Percentiles rank a stretch among this genome's conserved stretches.
Evolutionary conservation across 2,888 invertebrate species (phyloP).

Genomic region (Netelia melanura): DNA sequence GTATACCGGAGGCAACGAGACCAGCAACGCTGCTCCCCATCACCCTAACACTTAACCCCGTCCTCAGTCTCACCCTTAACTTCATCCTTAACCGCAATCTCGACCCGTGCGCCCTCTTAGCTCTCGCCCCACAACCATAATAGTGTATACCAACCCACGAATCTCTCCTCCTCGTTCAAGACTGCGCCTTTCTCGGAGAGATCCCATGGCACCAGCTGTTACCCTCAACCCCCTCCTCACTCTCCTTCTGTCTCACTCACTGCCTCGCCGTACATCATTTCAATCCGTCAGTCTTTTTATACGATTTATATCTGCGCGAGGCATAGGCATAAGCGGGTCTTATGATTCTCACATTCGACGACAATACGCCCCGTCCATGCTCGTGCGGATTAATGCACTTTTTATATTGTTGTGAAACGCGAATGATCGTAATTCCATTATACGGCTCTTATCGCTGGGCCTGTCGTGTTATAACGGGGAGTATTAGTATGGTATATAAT

Average conservation of each 20-base stretch:
- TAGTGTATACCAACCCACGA: conserved; percentile 26
- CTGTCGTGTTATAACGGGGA: conserved; percentile 5
- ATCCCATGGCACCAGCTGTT: conserved; percentile 48
- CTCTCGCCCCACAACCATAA: conserved; percentile 41
- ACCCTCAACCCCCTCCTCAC: not conserved
- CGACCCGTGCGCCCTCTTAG: conserved; percentile 50
- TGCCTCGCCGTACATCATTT: conserved; percentile 38
- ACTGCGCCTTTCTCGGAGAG: conserved; percentile 50
- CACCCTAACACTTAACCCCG: conserved; percentile 65
- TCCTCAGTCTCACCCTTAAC: conserved; percentile 65
- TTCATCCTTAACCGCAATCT: conserved; percentile 66
- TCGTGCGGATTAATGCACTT: conserved; percentile 47
- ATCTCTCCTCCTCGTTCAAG: conserved; percentile 54
- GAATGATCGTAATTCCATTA: conserved; percentile 44
- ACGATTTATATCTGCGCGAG: conserved; percentile 50
- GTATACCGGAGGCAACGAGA: conserved; percentile 1
- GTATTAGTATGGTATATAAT: not conserved
- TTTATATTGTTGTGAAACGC: conserved; percentile 51
- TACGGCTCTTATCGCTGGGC: conserved; percentile 41
- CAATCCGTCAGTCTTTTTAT: conserved; percentile 54
- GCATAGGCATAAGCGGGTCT: conserved; percentile 50
- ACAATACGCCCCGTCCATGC: conserved; percentile 29
- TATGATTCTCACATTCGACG: conserved; percentile 44
- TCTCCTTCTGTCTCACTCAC: conserved; percentile 10
- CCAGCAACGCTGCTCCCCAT: conserved; percentile 46